Base-by-base conservation (phyloP, 1,140 invertebrate species). In the Ceratina australensis region DNA sequence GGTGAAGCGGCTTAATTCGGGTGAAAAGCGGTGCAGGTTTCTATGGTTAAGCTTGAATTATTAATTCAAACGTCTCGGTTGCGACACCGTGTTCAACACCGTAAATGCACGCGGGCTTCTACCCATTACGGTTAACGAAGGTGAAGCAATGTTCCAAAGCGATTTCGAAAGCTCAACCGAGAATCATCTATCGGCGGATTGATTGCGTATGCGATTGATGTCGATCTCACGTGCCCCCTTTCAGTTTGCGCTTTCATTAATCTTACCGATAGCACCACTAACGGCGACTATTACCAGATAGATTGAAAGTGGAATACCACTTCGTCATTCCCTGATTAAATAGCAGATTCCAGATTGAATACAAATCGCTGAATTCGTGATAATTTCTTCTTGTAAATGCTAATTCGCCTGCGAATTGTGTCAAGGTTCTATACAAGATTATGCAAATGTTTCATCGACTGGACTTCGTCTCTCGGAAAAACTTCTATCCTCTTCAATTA, bases 81-180 rank as follows among this genome's bases (percentile, higher is more conserved):
- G 33, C 64, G 22, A 56, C 72, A 76, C 22, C 24, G 2, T 24
- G 20, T 4, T n/a, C 18, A 33, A 18, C 22, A 26, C n/a, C 57
- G 20, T 52, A 57, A 72, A 47, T 18, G 33, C 50, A 4, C 12
- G 2, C 16, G 0, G 0, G 26, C n/a, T 49, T 24, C n/a, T n/a
- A n/a, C 50, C 73, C 18, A 26, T 73, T 68, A 79, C 42, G 80
- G 72, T 59, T 59, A 63, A 76, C 47, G 78, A 80, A 80, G 73
- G 73, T 68, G 73, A 80, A 52, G 22, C 33, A 33, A 42, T 33
- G 1, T 65, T 59, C 22, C 5, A 16, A 68, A 76, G 20, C 47
- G 56, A 28, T 80, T 80, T 80, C 65, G 78, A 76, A 77, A 80
- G 66, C 16, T 42, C 13, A 5, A 22, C 49, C 42, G 12, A 49